These are phyloP conservation scores for Antheraea pernyi DNA, from an alignment of 1,140 invertebrate species.

Conservation along the genomic window DNA sequence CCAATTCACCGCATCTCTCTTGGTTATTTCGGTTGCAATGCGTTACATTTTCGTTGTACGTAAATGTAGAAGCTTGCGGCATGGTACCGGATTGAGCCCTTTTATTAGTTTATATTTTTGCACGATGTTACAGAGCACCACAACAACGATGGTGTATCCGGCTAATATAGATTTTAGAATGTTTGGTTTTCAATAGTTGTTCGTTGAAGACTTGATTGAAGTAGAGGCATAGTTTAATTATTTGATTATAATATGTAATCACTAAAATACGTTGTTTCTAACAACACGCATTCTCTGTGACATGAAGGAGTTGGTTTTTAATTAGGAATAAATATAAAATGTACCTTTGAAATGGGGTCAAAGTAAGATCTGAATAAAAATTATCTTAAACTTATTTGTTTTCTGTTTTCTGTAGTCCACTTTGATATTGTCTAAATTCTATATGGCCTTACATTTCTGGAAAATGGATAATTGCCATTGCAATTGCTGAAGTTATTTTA, in stretches of 20 bases:
- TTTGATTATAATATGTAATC: neutral
- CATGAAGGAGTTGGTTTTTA: neutral
- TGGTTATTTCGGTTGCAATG: slow-evolving; percentile 9
- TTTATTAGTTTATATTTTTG: slow-evolving; percentile 21
- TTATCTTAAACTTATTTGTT: neutral
- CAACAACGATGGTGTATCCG: neutral
- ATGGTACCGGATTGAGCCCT: slow-evolving; percentile 56
- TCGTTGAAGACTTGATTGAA: neutral
- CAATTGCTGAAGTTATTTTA: too few species aligned
- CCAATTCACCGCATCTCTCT: slow-evolving; percentile 20
- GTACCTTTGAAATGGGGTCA: too few species aligned
- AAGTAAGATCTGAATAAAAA: too few species aligned
- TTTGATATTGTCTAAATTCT: neutral
- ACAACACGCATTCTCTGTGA: neutral
- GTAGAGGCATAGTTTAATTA: neutral
- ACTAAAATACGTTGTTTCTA: neutral
- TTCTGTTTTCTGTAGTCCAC: neutral
- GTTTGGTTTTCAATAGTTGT: neutral
- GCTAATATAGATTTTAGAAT: slow-evolving; percentile 2
- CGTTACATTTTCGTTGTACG: slow-evolving; percentile 7
- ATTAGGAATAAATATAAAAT: too few species aligned
- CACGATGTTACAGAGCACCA: neutral
- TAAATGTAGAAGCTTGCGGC: slow-evolving; percentile 62
- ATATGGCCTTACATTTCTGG: too few species aligned
- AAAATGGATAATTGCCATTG: too few species aligned